Evolutionary conservation across 2,797 vertebrate genomes (phyloP).

Genomic region (Odontamblyopus lacepedii): DNA sequence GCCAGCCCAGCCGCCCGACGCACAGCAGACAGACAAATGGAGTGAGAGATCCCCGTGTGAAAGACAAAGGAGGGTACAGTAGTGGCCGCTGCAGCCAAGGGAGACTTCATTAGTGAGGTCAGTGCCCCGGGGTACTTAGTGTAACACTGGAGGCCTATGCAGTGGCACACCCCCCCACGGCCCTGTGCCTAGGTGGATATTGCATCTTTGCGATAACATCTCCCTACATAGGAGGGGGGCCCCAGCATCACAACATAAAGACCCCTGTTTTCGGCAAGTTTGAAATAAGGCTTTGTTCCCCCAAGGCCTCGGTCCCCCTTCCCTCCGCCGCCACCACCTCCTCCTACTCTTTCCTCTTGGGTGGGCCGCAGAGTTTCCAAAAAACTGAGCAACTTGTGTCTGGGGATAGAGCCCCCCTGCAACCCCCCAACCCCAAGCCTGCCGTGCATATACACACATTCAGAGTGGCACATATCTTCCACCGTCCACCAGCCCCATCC

Average conservation of each 20-base stretch:
- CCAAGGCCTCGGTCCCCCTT: slow-evolving; percentile 50
- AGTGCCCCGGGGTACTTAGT: slow-evolving; percentile 72
- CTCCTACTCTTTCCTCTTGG: slow-evolving; percentile 77
- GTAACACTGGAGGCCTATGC: slow-evolving; percentile 79
- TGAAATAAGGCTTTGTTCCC: slow-evolving; percentile 82
- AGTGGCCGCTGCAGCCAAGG: slow-evolving; percentile 69
- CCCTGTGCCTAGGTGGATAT: slow-evolving; percentile 76
- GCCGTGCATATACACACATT: slow-evolving; percentile 48
- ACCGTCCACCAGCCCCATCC: slow-evolving; percentile 51
- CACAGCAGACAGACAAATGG: slow-evolving; percentile 62
- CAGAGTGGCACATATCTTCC: slow-evolving; percentile 48
- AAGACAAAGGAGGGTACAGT: slow-evolving; percentile 77
- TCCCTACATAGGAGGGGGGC: slow-evolving; percentile 73
- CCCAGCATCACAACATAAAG: slow-evolving; percentile 76
- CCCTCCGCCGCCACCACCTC: slow-evolving; percentile 53
- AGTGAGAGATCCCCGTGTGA: slow-evolving; percentile 64
- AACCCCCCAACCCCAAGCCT: slow-evolving; percentile 12
- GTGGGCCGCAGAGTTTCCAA: slow-evolving; percentile 77
- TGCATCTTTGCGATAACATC: slow-evolving; percentile 83
- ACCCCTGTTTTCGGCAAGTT: slow-evolving; percentile 79
- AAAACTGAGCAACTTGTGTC: slow-evolving; percentile 81
- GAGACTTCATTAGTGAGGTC: slow-evolving; percentile 78
- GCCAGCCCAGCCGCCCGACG: slow-evolving; percentile 56
- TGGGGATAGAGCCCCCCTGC: slow-evolving; percentile 63
- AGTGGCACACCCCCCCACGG: slow-evolving; percentile 39